Evolutionary conservation across 2,113 vertebrate species (phyloP).

Genomic region (Paradisaea rubra): DNA sequence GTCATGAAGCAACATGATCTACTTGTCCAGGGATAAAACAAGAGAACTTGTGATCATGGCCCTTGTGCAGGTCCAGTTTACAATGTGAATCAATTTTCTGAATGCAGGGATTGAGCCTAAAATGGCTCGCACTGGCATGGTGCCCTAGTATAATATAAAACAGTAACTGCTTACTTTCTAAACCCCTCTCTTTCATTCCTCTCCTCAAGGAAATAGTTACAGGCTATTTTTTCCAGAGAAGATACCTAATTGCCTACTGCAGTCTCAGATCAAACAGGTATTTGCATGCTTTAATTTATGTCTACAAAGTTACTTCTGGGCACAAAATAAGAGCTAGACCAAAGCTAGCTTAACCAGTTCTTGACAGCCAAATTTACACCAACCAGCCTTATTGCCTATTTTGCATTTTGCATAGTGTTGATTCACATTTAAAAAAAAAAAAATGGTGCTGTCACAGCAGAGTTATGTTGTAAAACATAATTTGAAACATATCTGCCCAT

Average conservation of each 20-base stretch:
- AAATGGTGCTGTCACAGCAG: accelerated
- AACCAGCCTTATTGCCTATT: background rate
- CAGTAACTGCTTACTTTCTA: background rate
- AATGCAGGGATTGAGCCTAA: background rate
- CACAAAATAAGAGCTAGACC: background rate
- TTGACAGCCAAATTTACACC: background rate
- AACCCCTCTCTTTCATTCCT: background rate
- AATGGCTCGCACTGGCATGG: background rate
- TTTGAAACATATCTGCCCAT: background rate
- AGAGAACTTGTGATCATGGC: background rate
- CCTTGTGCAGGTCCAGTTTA: background rate
- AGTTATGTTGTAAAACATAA: background rate
- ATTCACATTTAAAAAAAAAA: background rate
- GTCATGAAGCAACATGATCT: background rate
- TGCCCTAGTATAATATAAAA: background rate
- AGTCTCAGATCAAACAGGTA: background rate
- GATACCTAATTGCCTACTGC: background rate
- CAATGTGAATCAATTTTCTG: background rate
- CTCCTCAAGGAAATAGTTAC: background rate
- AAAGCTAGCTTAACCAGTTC: background rate
- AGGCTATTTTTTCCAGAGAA: background rate
- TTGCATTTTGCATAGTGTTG: background rate
- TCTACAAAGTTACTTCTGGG: background rate
- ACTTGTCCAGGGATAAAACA: background rate
- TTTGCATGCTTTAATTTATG: background rate